Evolutionary conservation across 2,797 vertebrate genomes (phyloP).

Genomic region (Vireo griseus): DNA sequence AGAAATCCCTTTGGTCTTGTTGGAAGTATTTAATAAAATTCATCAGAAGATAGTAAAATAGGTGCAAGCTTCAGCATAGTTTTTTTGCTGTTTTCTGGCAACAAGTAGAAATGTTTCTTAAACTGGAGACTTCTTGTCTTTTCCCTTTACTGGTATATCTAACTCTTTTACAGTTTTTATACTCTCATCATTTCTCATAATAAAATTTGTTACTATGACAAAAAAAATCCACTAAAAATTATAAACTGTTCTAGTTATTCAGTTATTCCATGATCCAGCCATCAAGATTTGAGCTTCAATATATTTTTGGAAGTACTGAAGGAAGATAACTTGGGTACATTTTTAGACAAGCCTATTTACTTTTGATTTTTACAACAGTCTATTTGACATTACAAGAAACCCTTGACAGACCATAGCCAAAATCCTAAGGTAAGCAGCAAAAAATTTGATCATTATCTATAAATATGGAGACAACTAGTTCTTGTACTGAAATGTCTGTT

Average conservation of each 20-base stretch:
- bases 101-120: neutral
- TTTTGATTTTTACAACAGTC: neutral
- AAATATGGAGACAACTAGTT: neutral
- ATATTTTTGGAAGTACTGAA: constrained; percentile 18
- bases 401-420: neutral
- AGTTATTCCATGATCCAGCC: neutral
- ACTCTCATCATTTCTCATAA: neutral
- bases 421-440: constrained; percentile 1
- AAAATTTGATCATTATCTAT: neutral
- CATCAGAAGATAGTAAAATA: neutral
- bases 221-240: neutral
- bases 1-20: neutral
- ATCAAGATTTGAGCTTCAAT: constrained; percentile 3
- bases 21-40: neutral
- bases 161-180: neutral
- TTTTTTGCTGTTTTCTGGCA: neutral
- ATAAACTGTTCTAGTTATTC: neutral
- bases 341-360: constrained; percentile 28
- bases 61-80: neutral
- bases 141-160: neutral
- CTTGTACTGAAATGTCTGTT: neutral
- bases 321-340: neutral
- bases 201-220: neutral
- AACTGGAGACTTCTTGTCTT: neutral
- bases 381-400: neutral